Conservation (phyloP, 1,140 invertebrate species). For the Bombyx mandarina region DNA sequence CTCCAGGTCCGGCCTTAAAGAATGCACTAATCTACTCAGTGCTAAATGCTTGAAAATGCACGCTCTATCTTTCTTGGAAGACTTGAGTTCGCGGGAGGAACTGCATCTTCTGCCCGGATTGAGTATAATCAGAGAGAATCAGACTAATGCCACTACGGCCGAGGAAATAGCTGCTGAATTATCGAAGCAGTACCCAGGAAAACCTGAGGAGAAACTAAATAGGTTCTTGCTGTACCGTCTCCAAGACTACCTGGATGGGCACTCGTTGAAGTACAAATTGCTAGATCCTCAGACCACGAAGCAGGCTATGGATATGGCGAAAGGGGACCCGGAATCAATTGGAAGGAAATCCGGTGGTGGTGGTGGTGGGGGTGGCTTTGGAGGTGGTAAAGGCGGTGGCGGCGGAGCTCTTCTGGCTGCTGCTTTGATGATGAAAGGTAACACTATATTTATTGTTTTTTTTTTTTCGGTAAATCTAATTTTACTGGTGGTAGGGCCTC, state of each 20-base stretch:
- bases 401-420: conserved; percentile 71
- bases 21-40: conserved; percentile 64
- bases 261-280: conserved; percentile 80
- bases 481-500: too few relatives aligned
- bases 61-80: conserved; percentile 81
- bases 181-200: conserved; percentile 81
- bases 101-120: conserved; percentile 74
- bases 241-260: conserved; percentile 78
- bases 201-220: conserved; percentile 82
- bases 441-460: neutral
- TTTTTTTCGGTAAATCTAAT: too few relatives aligned
- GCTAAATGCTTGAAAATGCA: conserved; percentile 84
- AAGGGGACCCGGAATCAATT: conserved; percentile 41
- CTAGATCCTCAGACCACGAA: conserved; percentile 75
- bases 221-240: conserved; percentile 72
- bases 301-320: conserved; percentile 53
- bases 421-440: conserved; percentile 77
- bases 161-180: conserved; percentile 81
- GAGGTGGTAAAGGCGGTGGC: conserved; percentile 69
- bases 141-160: conserved; percentile 70
- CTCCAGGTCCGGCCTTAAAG: conserved; percentile 36
- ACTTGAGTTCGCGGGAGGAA: conserved; percentile 67
- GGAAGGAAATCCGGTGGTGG: conserved; percentile 51
- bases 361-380: conserved; percentile 37
- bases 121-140: conserved; percentile 78